These are phyloP conservation scores for Megalops atlanticus DNA, from an alignment of 2,113 vertebrate genomes.

Conservation along the genomic window DNA sequence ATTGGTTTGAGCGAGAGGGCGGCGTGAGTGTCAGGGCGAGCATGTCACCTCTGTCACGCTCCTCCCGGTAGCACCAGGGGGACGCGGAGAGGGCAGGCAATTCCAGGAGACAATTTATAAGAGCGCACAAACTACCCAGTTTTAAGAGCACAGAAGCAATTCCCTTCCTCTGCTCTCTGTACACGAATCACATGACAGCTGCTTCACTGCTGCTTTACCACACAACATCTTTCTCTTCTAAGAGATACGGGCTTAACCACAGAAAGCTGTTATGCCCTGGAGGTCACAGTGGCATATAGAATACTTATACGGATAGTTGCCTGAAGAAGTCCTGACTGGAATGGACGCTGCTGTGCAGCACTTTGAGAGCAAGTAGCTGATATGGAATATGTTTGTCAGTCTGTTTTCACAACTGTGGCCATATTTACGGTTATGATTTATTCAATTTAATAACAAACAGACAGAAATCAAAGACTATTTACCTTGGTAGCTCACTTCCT, in stretches of 20 bases:
- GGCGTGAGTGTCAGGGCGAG: neutral
- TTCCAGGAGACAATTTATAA: neutral
- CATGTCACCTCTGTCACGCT: neutral
- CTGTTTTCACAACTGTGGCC: too few species aligned
- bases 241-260: neutral
- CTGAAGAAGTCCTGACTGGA: too few species aligned
- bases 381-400: too few species aligned
- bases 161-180: neutral
- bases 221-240: neutral
- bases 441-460: too few species aligned
- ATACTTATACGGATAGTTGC: too few species aligned
- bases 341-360: too few species aligned
- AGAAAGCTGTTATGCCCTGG: neutral
- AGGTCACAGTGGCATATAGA: neutral
- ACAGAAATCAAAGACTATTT: too few species aligned
- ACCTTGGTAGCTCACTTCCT: too few species aligned
- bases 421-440: too few species aligned
- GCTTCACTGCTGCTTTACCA: neutral
- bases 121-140: neutral
- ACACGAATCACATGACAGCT: neutral
- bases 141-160: too few species aligned
- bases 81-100: neutral
- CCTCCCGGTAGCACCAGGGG: neutral
- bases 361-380: too few species aligned
- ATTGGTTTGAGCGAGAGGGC: slow-evolving; percentile 17